Evolutionary conservation across 2,888 invertebrate species (phyloP), one percentile per base, ranked within the genome.

Genomic region (Tenthredo scrophulariae): DNA sequence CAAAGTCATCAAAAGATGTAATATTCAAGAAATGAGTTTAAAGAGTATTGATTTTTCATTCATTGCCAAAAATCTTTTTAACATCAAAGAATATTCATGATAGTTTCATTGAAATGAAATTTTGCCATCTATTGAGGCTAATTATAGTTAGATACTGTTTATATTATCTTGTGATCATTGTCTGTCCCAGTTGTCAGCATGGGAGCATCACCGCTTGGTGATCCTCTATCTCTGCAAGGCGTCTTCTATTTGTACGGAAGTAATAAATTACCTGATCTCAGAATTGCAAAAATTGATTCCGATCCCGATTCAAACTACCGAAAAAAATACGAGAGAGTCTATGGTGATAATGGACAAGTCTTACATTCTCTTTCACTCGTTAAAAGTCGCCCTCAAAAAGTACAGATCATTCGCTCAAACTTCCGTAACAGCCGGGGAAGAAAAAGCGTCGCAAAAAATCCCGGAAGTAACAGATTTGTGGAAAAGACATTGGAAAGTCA

Each of bases 181-280:
- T 54, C n/a, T 54, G 54, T 54, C 54, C n/a, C 22, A 90, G 90
- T 79, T 29, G 50, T 74, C 86, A 9, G 33, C 86, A 9, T 74
- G 72, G 70, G 86, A 58, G 22, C 85, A 88, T 84, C 89, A 86
- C 1, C 70, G 87, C 26, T 65, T 84, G 10, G 87, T 90, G 43
- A 79, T 89, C 43, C 50, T 88, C 29, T 85, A 89, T 50, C 79
- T 89, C 2, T 89, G 89, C 62, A 85, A 75, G 54, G 87, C 86
- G 1, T 72, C 80, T 37, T 54, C 84, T 15, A 72, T 89, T 70
- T 89, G 89, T 33, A 54, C 84, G 2, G 85, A 87, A 26, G 75
- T 82, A 5, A n/a, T 75, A 18, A 37, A 62, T 9, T 75, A 50
- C 58, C 26, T 85, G 58, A 84, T 85, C 5, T 58, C 72, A 58